These are phyloP conservation scores for Myiotriccus ornatus DNA, from an alignment of 2,797 vertebrate species.

Conservation along the genomic window DNA sequence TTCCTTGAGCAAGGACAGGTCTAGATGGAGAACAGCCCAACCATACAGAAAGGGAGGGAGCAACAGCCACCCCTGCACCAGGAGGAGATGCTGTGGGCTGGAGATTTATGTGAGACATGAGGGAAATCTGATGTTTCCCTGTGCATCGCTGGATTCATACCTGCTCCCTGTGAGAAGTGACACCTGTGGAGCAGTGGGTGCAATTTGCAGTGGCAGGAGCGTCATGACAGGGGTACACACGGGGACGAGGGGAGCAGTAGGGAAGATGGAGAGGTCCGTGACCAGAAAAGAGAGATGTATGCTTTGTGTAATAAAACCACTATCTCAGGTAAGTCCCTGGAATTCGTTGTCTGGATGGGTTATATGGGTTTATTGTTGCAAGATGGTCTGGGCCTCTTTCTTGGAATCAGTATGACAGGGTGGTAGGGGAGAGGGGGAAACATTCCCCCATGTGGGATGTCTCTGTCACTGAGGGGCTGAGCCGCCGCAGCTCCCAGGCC, in stretches of 20 bases:
- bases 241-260: fast-evolving
- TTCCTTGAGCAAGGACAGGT: neutral
- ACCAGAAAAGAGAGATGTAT: neutral
- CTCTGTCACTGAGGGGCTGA: fast-evolving
- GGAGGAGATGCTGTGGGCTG: neutral
- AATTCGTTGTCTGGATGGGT: neutral
- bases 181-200: neutral
- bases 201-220: neutral
- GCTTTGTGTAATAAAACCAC: neutral
- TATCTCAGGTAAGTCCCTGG: neutral
- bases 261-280: neutral
- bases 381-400: neutral
- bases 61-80: neutral
- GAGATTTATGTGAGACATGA: neutral
- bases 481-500: neutral
- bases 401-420: neutral
- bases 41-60: neutral
- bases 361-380: neutral
- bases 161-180: fast-evolving
- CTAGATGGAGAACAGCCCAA: neutral
- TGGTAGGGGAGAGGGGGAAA: neutral
- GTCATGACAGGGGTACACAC: fast-evolving
- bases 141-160: neutral
- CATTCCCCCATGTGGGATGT: too few relatives aligned
- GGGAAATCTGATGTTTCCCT: neutral